These are phyloP conservation scores for Squalus acanthias DNA, from an alignment of 2,797 vertebrate genomes.

Conservation along the genomic window DNA sequence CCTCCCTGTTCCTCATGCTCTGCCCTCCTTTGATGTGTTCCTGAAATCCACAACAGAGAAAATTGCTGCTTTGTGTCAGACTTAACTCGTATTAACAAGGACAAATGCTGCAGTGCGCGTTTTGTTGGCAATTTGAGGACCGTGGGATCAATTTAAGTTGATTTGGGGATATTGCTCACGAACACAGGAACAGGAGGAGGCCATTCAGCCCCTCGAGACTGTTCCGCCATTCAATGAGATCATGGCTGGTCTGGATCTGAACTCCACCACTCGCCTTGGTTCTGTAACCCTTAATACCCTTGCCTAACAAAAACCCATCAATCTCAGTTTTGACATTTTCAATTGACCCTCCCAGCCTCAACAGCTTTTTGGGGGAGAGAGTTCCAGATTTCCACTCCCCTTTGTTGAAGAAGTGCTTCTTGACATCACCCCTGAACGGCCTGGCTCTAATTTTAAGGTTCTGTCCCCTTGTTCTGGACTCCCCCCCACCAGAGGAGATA, in stretches of 20 bases:
- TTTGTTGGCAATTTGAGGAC: neutral
- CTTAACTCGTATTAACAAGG: no score
- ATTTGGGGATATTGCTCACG: no score
- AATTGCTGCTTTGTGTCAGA: neutral
- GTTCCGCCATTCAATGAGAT: neutral
- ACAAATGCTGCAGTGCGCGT: neutral
- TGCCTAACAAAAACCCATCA: neutral
- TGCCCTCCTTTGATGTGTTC: slow-evolving; percentile 50
- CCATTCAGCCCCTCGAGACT: neutral
- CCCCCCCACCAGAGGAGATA: neutral
- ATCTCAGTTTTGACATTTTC: neutral
- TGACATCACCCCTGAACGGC: neutral
- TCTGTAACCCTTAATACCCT: neutral
- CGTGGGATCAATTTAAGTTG: neutral
- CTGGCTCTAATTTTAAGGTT: neutral
- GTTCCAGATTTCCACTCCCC: neutral
- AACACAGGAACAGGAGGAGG: neutral
- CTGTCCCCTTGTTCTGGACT: neutral
- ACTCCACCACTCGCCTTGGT: no score
- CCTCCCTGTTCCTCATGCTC: slow-evolving; percentile 52
- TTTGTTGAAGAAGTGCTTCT: neutral
- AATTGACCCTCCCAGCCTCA: neutral
- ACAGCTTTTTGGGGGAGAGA: neutral
- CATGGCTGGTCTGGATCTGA: neutral
- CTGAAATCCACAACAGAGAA: slow-evolving; percentile 43